Base-by-base conservation (phyloP, 2,113 vertebrate species). In the Cyphomyrus discorhynchus region DNA sequence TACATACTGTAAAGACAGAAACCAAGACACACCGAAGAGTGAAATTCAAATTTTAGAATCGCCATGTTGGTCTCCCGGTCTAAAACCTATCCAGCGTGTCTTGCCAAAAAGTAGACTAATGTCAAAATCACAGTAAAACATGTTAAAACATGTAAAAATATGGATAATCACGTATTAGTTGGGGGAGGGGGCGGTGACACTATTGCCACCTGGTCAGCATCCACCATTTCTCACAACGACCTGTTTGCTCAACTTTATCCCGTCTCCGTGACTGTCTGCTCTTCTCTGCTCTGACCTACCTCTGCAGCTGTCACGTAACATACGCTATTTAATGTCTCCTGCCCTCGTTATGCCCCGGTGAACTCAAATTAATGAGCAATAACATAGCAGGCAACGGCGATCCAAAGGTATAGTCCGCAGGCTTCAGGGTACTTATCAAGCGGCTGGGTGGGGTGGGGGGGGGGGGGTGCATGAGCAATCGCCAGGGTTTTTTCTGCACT, bases 351-450 rank as follows among this genome's bases (percentile, higher is more conserved):
- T 46, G 49, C 84, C 13, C 49, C 24, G 47, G 47, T 35, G 84
- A 86, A 86, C 84, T 53, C 50, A 87, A 53, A 87, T 53, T 52
- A 87, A 53, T 31, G 85, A 87, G n/a, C 85, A 52, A 27, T 35
- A 87, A 53, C 49, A 47, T 53, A 56, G n/a, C 31, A 50, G 85
- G 85, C n/a, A 52, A 87, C 50, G 31, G 39, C 19, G 27, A 31
- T 35, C 85, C 85, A 87, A 31, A 52, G 24, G 56, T 53, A 19
- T 50, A 31, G 49, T 39, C 83, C 83, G 10, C n/a, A 87, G 49
- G n/a, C 82, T 47, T 84, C 45, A 3, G 42, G 19, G 42, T 84
- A 45, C 39, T 35, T 87, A 53, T 52, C 15, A 24, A 31, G n/a
- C 39, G 19, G 1, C 2, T 39, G 2, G 52, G 52, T 56, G 17